These are phyloP conservation scores for Ailurus styani DNA, from an alignment of 2,113 vertebrate genomes.

Conservation along the genomic window DNA sequence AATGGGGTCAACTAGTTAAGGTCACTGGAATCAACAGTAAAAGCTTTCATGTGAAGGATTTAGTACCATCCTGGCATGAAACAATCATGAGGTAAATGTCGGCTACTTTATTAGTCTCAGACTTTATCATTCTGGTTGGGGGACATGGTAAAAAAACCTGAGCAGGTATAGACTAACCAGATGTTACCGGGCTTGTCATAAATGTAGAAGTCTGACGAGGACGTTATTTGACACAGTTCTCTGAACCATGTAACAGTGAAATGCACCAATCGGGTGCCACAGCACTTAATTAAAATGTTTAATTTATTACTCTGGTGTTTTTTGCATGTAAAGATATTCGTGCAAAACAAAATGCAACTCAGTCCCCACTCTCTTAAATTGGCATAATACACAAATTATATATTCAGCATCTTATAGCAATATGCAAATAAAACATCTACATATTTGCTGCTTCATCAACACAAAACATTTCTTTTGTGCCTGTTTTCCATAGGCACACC, in stretches of 20 bases:
- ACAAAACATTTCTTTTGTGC: slow-evolving; percentile 7
- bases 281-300: slow-evolving; percentile 45
- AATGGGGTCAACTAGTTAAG: background rate
- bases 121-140: background rate
- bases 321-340: slow-evolving; percentile 25
- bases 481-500: background rate
- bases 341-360: slow-evolving; percentile 10
- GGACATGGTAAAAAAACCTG: background rate
- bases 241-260: background rate
- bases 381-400: slow-evolving; percentile 15
- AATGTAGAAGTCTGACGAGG: slow-evolving; percentile 4
- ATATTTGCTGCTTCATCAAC: slow-evolving; percentile 17
- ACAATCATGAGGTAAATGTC: background rate
- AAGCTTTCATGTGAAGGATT: background rate
- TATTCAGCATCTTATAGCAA: background rate
- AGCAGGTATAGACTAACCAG: background rate
- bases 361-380: slow-evolving; percentile 1
- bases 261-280: background rate
- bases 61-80: background rate
- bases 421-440: background rate
- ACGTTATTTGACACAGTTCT: background rate
- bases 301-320: slow-evolving; percentile 34
- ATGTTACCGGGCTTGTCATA: background rate
- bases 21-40: background rate
- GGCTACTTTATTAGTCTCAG: background rate